phyloP scores from a whole-genome alignment of 2,888 invertebrate genomes.

The Cantharis nigra region DNA sequence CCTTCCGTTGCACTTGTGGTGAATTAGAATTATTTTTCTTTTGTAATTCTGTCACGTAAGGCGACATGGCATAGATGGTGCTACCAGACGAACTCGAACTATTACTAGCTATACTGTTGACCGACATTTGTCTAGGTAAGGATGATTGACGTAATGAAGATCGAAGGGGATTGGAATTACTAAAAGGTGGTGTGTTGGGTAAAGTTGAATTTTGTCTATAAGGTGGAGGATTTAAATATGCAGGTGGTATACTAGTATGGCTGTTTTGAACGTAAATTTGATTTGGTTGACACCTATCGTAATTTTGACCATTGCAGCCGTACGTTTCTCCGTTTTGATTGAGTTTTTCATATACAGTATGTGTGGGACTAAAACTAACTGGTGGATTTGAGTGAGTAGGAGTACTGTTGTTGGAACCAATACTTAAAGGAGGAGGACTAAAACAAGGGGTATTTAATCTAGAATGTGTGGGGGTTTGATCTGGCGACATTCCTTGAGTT shows the following conservation, averaged over 20 bases:
- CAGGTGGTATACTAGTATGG: slow-evolving; percentile 51
- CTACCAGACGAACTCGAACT: slow-evolving; percentile 55
- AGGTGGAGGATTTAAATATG: slow-evolving; percentile 51
- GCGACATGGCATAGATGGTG: slow-evolving; percentile 43
- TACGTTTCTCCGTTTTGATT: slow-evolving; percentile 20
- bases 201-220: slow-evolving; percentile 50
- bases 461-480: slow-evolving; percentile 56
- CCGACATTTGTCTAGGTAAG: slow-evolving; percentile 62
- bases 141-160: slow-evolving; percentile 51
- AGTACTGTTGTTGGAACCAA: slow-evolving; percentile 51
- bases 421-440: slow-evolving; percentile 49
- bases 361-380: slow-evolving; percentile 47
- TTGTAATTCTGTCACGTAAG: slow-evolving; percentile 64
- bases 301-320: slow-evolving; percentile 38
- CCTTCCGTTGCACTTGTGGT: slow-evolving; percentile 62
- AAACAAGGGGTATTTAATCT: slow-evolving; percentile 50
- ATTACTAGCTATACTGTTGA: slow-evolving; percentile 62
- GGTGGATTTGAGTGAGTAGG: slow-evolving; percentile 50
- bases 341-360: slow-evolving; percentile 27
- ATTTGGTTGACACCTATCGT: slow-evolving; percentile 41
- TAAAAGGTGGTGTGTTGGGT: slow-evolving; percentile 44
- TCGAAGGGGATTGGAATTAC: slow-evolving; percentile 46
- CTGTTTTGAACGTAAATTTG: slow-evolving; percentile 28
- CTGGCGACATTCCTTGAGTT: slow-evolving; percentile 49
- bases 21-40: slow-evolving; percentile 61